These are phyloP conservation scores for Sebastes dallii DNA, from an alignment of 2,797 vertebrate species.

Conservation along the genomic window DNA sequence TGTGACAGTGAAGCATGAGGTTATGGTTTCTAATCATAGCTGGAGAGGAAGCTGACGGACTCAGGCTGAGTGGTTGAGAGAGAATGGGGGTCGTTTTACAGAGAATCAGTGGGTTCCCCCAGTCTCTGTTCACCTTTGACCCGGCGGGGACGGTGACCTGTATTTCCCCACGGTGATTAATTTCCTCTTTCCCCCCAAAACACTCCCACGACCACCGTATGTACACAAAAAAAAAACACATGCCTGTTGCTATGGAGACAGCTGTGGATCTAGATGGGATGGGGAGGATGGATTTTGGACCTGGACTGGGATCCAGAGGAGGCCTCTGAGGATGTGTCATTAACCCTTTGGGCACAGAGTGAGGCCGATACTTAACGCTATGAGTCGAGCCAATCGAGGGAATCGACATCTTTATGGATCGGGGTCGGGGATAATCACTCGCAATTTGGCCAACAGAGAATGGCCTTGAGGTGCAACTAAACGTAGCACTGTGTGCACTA, in stretches of 20 bases:
- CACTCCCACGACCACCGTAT: background rate
- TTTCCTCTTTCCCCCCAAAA: slow-evolving; percentile 43
- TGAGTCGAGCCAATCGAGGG: slow-evolving; percentile 34
- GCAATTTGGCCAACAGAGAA: slow-evolving; percentile 25
- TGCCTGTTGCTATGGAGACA: slow-evolving; percentile 51
- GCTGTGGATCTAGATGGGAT: slow-evolving; percentile 3
- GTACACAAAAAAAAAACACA: slow-evolving; percentile 51
- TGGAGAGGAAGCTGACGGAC: slow-evolving; percentile 47
- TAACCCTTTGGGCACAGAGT: slow-evolving; percentile 42
- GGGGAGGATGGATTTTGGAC: background rate
- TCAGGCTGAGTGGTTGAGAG: slow-evolving; percentile 5
- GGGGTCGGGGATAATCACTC: slow-evolving; percentile 32
- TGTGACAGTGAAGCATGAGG: slow-evolving; percentile 70
- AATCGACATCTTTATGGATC: slow-evolving; percentile 35
- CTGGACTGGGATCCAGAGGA: slow-evolving; percentile 8
- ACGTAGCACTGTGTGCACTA: background rate
- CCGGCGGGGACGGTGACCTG: slow-evolving; percentile 40
- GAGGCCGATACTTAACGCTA: slow-evolving; percentile 26
- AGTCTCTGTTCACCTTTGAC: slow-evolving; percentile 46
- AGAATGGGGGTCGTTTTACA: slow-evolving; percentile 34
- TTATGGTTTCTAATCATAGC: slow-evolving; percentile 78
- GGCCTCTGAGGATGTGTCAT: slow-evolving; percentile 39
- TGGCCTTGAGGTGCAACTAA: slow-evolving; percentile 37
- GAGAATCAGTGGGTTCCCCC: slow-evolving; percentile 26
- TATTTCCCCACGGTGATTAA: slow-evolving; percentile 60